These are phyloP conservation scores for Meganola albula DNA, from an alignment of 2,888 invertebrate genomes.

Conservation along the genomic window DNA sequence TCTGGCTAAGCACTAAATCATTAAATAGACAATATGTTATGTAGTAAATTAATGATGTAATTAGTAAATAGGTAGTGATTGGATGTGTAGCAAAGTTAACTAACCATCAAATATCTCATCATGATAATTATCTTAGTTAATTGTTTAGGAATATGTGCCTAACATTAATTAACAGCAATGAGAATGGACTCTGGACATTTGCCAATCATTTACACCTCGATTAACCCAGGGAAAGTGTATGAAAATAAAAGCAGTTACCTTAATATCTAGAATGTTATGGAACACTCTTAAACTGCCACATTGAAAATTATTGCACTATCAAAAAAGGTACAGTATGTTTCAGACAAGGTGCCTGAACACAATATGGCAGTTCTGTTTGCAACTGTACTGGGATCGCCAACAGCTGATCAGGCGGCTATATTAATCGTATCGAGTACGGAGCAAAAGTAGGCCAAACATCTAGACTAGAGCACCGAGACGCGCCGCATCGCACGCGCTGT, in stretches of 20 bases:
- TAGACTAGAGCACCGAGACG: constrained; percentile 52
- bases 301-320: constrained; percentile 7
- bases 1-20: no score
- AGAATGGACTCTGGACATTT: constrained; percentile 50
- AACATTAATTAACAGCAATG: constrained; percentile 44
- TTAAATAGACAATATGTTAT: no score
- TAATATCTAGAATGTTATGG: constrained; percentile 27
- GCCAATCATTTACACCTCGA: constrained; percentile 46
- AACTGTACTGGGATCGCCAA: constrained; percentile 51
- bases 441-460: constrained; percentile 74
- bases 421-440: constrained; percentile 65
- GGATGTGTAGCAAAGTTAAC: no score
- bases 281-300: constrained; percentile 14
- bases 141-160: no score
- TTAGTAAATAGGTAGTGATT: no score
- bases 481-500: constrained; percentile 50
- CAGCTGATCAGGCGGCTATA: constrained; percentile 75
- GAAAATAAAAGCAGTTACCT: constrained; percentile 34
- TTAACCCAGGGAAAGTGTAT: constrained; percentile 40
- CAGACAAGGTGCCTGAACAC: no score
- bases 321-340: no score
- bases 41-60: no score
- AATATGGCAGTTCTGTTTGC: constrained; percentile 33
- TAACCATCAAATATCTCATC: no score
- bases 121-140: no score